Conservation (phyloP, 2,888 invertebrate species). For the Dynastes grantii region DNA sequence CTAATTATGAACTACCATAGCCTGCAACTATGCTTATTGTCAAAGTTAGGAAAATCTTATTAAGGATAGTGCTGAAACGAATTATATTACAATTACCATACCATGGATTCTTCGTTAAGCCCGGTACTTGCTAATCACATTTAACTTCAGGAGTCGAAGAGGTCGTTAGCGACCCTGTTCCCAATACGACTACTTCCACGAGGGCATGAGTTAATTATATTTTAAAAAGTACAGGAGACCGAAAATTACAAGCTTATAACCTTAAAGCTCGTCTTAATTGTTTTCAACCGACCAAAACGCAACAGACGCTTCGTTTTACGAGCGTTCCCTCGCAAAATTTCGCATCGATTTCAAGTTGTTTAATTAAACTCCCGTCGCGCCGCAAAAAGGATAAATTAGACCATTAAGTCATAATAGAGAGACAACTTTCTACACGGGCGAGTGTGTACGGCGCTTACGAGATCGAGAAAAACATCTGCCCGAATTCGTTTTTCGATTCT, state of each 20-base stretch:
- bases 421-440: slow-evolving; percentile 48
- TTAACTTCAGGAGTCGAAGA: background rate
- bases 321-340: slow-evolving; percentile 27
- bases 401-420: slow-evolving; percentile 50
- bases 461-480: slow-evolving; percentile 48
- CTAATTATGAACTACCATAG: too few relatives aligned
- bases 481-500: slow-evolving; percentile 26
- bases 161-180: background rate
- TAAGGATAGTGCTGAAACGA: too few relatives aligned
- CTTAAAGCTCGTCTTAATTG: slow-evolving; percentile 9
- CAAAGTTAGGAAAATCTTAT: too few relatives aligned
- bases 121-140: too few relatives aligned
- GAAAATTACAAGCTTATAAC: slow-evolving; percentile 9
- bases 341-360: slow-evolving; percentile 19
- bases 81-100: too few relatives aligned
- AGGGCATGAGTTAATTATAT: slow-evolving; percentile 11
- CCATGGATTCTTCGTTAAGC: too few relatives aligned
- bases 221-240: background rate
- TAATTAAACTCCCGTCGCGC: slow-evolving; percentile 47
- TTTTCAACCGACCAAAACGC: slow-evolving; percentile 12
- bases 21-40: too few relatives aligned
- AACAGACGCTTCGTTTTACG: slow-evolving; percentile 26
- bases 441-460: background rate
- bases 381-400: slow-evolving; percentile 45
- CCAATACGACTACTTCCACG: background rate